Base-by-base conservation (phyloP, 1,140 invertebrate species). In the Zaprionus camerounensis region DNA sequence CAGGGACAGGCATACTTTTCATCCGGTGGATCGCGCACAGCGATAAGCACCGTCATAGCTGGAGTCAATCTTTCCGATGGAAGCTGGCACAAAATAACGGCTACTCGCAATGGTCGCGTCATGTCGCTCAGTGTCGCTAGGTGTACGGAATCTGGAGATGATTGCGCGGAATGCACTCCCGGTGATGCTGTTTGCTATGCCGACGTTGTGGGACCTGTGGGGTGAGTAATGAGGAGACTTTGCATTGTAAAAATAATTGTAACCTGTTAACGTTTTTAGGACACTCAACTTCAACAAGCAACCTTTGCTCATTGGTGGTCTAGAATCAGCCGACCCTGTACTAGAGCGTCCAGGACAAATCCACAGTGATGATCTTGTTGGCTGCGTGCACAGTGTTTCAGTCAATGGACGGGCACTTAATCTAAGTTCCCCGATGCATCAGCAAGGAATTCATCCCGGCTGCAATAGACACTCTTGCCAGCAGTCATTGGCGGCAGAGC, bases 241-340 rank as follows among this genome's bases (percentile, higher is more conserved):
- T 7, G 17, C 20, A 31, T n/a, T 15, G 6, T 6, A 31, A 49
- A 24, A 44, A 24, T 2, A 24, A 22, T 5, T 22, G 31, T n/a
- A 5, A 64, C 4, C 68, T 6, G 0, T 9, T 65, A 20, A n/a
- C 4, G 3, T 6, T 44, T 77, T 2, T 74, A 98, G 97, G 64
- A 98, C 97, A 0, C 93, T 98, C n/a, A 98, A 98, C 86, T 98
- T 98, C 92, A 98, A 98, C 93, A 97, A 96, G 75, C 96, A 98
- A 87, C 96, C 96, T 0, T 93, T 99, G 55, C 94, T 96, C 26
- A 94, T 99, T 71, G 98, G 98, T 31, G 98, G 98, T 20, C 92
- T 99, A 12, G 93, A 95, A 41, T 96, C 95, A 57, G 96, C 98
- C 0, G 96, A 98, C 93, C 96, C 97, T 1, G 95, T 98, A 0